A percentile compares a stretch with the other conserved stretches of the same genome.
These are phyloP conservation scores for Aurelia sp. DNA, from an alignment of 30 jellyfish, hydroid and myxozoan genomes.

Conservation along the genomic window DNA sequence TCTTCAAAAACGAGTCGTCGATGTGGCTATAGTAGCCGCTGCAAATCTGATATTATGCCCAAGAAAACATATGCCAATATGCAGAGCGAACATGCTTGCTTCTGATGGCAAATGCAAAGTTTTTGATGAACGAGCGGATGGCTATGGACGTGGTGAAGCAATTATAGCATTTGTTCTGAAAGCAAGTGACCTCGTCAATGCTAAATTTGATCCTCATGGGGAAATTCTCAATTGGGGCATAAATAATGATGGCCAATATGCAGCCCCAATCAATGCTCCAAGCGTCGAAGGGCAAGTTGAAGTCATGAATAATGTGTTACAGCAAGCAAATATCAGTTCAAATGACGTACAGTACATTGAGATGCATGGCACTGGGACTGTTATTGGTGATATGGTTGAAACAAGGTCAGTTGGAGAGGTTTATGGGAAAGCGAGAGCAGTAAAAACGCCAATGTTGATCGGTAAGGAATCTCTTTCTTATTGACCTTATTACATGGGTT, in stretches of 20 bases:
- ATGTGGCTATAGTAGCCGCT: constrained; percentile 72
- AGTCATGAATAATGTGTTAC: constrained; percentile 30
- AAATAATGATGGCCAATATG: constrained; percentile 73
- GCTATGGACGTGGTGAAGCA: constrained; percentile 80
- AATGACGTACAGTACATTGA: constrained; percentile 59
- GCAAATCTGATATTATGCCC: constrained; percentile 73
- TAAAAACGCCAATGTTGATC: constrained; percentile 18
- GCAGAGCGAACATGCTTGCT: constrained; percentile 78
- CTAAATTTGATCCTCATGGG: constrained; percentile 33
- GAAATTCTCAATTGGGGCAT: constrained; percentile 74
- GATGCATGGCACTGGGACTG: constrained; percentile 78
- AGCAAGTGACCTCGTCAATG: constrained; percentile 41
- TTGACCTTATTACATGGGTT: too few relatives aligned
- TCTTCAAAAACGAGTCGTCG: constrained; percentile 40
- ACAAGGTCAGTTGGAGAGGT: constrained; percentile 75
- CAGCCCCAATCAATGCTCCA: constrained; percentile 81
- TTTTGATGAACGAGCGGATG: constrained; percentile 70
- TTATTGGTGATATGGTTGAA: constrained; percentile 74
- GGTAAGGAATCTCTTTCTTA: constrained; percentile 17
- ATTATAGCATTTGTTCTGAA: constrained; percentile 43
- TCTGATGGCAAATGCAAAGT: constrained; percentile 83
- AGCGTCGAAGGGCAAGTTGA: constrained; percentile 61
- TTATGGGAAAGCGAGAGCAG: constrained; percentile 46
- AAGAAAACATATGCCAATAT: constrained; percentile 63
- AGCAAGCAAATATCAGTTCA: constrained; percentile 47